Conservation (phyloP, 2,888 invertebrate genomes). For the Matsumyia berberina region DNA sequence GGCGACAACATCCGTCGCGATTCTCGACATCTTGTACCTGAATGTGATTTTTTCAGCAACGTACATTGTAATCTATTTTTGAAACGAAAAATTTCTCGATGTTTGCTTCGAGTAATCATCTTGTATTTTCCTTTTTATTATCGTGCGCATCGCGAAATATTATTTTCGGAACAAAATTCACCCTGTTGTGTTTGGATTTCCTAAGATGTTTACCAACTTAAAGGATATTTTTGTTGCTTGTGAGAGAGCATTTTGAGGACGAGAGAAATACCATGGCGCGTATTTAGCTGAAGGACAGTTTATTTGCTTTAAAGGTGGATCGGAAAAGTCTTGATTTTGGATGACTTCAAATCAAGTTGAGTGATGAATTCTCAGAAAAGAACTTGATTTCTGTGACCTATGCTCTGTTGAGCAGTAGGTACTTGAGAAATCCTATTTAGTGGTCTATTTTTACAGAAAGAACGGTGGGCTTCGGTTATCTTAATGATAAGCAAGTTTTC, state of each 20-base stretch:
- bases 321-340: neutral
- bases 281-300: neutral
- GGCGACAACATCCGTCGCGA: conserved; percentile 3
- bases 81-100: neutral
- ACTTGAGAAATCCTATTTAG: no score
- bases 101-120: conserved; percentile 2
- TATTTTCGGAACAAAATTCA: conserved; percentile 1
- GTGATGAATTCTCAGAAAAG: no score
- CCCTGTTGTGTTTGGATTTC: conserved; percentile 10
- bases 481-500: no score
- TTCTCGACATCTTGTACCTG: conserved; percentile 8
- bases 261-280: neutral
- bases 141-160: neutral
- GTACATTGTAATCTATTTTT: conserved; percentile 6
- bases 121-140: neutral
- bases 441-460: no score
- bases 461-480: no score
- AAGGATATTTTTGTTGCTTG: neutral
- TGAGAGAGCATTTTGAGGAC: neutral
- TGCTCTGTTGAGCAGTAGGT: no score
- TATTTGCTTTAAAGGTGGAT: neutral
- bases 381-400: no score
- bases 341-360: neutral
- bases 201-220: conserved; percentile 19
- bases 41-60: neutral